Conservation (phyloP, 2,888 invertebrate genomes). For the Himalopsyche tibetana region DNA sequence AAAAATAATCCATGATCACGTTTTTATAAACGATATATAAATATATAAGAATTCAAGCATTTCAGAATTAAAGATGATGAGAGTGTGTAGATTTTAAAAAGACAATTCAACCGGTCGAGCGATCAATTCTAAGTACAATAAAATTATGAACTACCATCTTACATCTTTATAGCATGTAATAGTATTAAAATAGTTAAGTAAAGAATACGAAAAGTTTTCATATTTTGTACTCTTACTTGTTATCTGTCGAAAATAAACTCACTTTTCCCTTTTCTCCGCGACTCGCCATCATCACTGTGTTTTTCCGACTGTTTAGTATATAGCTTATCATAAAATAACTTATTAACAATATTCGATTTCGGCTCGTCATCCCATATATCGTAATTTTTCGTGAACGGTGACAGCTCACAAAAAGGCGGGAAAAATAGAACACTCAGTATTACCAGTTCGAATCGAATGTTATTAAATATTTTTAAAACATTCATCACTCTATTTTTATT, state of each 20-base stretch:
- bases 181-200: too few relatives aligned
- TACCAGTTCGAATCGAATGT: not conserved
- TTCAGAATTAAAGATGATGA: too few relatives aligned
- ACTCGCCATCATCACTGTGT: constrained; percentile 31
- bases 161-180: too few relatives aligned
- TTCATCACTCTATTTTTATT: not conserved
- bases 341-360: constrained; percentile 48
- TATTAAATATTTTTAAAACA: constrained; percentile 3
- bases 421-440: constrained; percentile 51
- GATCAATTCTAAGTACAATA: too few relatives aligned
- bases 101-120: too few relatives aligned
- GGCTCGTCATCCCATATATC: constrained; percentile 63
- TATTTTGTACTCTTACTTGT: too few relatives aligned
- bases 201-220: too few relatives aligned
- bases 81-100: too few relatives aligned
- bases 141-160: too few relatives aligned
- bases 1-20: too few relatives aligned
- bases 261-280: constrained; percentile 57
- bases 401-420: constrained; percentile 53
- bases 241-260: constrained; percentile 19
- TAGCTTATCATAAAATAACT: not conserved
- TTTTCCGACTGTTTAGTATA: not conserved
- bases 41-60: too few relatives aligned
- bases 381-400: constrained; percentile 50
- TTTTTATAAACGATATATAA: too few relatives aligned